These are phyloP conservation scores for Lepidurus couesii DNA, from an alignment of 1,140 invertebrate genomes.

Conservation along the genomic window DNA sequence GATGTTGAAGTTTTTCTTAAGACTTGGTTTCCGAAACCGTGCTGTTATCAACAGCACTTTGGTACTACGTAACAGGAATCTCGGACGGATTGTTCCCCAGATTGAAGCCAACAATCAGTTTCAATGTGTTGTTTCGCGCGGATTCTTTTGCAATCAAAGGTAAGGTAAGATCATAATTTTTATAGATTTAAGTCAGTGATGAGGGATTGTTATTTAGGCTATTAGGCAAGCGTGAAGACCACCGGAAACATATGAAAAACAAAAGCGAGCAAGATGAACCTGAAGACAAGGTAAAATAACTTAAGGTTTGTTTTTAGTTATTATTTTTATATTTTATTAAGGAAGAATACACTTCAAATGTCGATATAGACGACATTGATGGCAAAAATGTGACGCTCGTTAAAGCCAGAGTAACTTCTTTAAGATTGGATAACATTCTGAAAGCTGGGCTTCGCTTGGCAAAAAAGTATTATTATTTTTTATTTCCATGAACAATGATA, in stretches of 20 bases:
- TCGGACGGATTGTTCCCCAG: not conserved
- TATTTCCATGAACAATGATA: not conserved
- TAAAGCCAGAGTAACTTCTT: constrained; percentile 53
- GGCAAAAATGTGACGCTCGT: constrained; percentile 52
- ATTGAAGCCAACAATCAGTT: not conserved
- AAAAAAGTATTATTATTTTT: constrained; percentile 49
- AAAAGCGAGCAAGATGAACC: not conserved
- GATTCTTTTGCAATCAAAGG: not conserved
- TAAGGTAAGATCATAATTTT: not conserved
- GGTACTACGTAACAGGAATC: not conserved
- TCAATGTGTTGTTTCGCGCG: not conserved
- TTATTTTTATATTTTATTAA: not conserved
- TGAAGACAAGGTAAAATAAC: not conserved
- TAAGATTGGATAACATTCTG: constrained; percentile 58
- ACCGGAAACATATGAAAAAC: not conserved
- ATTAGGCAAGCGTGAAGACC: not conserved
- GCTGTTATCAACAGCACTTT: not conserved
- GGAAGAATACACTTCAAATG: constrained; percentile 38
- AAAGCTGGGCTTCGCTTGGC: constrained; percentile 60
- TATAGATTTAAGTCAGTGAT: not conserved
- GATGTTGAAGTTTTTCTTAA: no score
- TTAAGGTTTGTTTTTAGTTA: not conserved
- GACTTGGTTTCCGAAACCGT: no score
- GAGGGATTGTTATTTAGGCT: not conserved
- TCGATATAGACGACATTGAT: constrained; percentile 41